Conservation (phyloP, 2,888 invertebrate genomes). For the Protodeltote pygarga region DNA sequence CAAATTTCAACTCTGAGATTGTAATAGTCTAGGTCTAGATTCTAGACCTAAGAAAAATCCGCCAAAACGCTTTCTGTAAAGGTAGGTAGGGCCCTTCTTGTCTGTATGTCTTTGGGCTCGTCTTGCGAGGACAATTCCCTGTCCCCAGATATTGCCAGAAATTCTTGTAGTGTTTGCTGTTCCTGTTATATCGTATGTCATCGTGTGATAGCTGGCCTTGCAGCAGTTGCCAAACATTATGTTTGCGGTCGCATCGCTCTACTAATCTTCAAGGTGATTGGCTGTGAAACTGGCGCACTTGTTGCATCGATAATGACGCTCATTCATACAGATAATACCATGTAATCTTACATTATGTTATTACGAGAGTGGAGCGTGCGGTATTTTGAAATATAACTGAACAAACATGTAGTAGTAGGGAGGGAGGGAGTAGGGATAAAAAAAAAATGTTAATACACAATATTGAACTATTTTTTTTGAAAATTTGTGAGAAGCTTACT, state of each 20-base stretch:
- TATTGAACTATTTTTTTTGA: too few relatives aligned
- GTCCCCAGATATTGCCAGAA: too few relatives aligned
- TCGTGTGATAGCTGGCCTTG: constrained; percentile 56
- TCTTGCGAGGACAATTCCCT: too few relatives aligned
- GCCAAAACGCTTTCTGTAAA: too few relatives aligned
- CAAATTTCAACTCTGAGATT: too few relatives aligned
- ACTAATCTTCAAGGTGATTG: constrained; percentile 75
- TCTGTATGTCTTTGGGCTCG: too few relatives aligned
- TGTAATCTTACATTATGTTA: constrained; percentile 33
- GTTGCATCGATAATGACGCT: constrained; percentile 45
- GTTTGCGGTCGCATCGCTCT: constrained; percentile 78
- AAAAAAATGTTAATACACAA: constrained; percentile 10
- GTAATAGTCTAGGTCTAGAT: too few relatives aligned
- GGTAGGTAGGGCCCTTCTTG: too few relatives aligned
- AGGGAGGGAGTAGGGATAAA: constrained; percentile 2
- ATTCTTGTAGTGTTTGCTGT: background rate
- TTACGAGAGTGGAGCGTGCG: constrained; percentile 14
- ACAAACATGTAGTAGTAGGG: too few relatives aligned
- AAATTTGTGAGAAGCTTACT: too few relatives aligned
- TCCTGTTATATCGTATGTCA: constrained; percentile 12
- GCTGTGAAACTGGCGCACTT: constrained; percentile 45
- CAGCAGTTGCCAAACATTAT: constrained; percentile 72
- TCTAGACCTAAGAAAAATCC: too few relatives aligned
- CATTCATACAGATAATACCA: constrained; percentile 41
- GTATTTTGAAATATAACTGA: constrained; percentile 3